A percentile compares a stretch with the other conserved stretches of the same genome.
phyloP scores from a whole-genome alignment of 2,888 invertebrate genomes.

The Anoplius nigerrimus region DNA sequence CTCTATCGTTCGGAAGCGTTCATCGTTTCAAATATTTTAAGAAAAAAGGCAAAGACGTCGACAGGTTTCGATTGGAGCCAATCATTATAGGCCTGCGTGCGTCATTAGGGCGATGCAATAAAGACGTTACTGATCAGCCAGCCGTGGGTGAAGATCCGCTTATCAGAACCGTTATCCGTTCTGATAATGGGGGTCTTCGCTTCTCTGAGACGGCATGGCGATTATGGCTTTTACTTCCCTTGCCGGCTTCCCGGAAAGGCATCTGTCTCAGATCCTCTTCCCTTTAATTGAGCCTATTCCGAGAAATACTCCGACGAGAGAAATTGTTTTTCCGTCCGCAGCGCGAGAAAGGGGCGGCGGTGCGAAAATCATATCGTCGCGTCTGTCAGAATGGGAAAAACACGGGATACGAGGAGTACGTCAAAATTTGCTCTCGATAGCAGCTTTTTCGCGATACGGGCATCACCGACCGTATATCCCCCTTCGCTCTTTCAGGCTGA shows the following conservation, averaged over 20 bases:
- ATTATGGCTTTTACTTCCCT: conserved; percentile 12
- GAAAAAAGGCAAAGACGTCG: too few species aligned
- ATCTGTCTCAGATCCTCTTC: not conserved
- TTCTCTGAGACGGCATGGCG: conserved; percentile 21
- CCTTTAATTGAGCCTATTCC: conserved; percentile 35
- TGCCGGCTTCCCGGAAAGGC: conserved; percentile 17
- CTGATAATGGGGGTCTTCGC: conserved; percentile 48
- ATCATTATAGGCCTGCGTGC: not conserved
- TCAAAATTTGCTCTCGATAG: too few species aligned
- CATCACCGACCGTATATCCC: too few species aligned
- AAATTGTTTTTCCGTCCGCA: conserved; percentile 39
- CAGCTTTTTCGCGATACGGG: too few species aligned
- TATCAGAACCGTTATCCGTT: conserved; percentile 48
- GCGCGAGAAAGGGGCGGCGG: not conserved
- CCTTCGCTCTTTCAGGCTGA: too few species aligned
- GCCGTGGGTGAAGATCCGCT: conserved; percentile 19
- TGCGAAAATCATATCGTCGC: too few species aligned
- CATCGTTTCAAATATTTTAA: too few species aligned
- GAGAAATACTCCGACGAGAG: conserved; percentile 35
- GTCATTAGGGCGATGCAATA: conserved; percentile 29
- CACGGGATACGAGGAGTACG: too few species aligned
- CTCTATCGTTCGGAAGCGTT: too few species aligned
- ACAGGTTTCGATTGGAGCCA: too few species aligned
- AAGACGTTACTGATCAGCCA: conserved; percentile 4
- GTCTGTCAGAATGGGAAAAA: too few species aligned